phyloP scores from a whole-genome alignment of 2,113 vertebrate genomes.

The Clarias macrocephalus region DNA sequence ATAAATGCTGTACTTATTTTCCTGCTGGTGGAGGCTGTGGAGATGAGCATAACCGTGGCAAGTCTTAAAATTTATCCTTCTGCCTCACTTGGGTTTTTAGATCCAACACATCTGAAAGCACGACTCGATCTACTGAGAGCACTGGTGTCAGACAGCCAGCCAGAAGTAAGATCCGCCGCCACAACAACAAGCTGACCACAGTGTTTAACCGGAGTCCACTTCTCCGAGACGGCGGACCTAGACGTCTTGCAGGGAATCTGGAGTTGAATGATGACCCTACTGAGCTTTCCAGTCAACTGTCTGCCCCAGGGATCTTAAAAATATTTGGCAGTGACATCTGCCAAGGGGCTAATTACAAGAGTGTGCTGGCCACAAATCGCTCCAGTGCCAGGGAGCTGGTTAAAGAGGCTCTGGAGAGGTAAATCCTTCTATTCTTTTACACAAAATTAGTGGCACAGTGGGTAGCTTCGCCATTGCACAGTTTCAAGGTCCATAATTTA shows the following conservation, averaged over 20 bases:
- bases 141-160: slow-evolving; percentile 72
- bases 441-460: not conserved
- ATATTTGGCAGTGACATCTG: slow-evolving; percentile 77
- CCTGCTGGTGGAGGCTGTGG: not conserved
- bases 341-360: slow-evolving; percentile 76
- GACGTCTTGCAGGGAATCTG: slow-evolving; percentile 37
- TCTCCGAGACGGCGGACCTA: slow-evolving; percentile 50
- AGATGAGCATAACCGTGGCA: not conserved
- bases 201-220: slow-evolving; percentile 73
- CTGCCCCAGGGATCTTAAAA: slow-evolving; percentile 76
- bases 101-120: slow-evolving; percentile 70
- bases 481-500: not conserved
- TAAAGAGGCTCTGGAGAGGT: slow-evolving; percentile 78
- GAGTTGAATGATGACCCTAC: slow-evolving; percentile 61
- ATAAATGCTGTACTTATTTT: slow-evolving; percentile 28
- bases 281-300: slow-evolving; percentile 73
- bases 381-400: slow-evolving; percentile 76
- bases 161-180: slow-evolving; percentile 76
- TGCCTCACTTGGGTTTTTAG: slow-evolving; percentile 51
- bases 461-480: not conserved
- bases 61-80: slow-evolving; percentile 6
- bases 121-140: slow-evolving; percentile 67
- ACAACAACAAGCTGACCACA: slow-evolving; percentile 73
- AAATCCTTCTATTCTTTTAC: slow-evolving; percentile 33
- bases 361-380: slow-evolving; percentile 73